Conservation (phyloP, 1,140 invertebrate species). For the Meloidogyne floridensis region DNA sequence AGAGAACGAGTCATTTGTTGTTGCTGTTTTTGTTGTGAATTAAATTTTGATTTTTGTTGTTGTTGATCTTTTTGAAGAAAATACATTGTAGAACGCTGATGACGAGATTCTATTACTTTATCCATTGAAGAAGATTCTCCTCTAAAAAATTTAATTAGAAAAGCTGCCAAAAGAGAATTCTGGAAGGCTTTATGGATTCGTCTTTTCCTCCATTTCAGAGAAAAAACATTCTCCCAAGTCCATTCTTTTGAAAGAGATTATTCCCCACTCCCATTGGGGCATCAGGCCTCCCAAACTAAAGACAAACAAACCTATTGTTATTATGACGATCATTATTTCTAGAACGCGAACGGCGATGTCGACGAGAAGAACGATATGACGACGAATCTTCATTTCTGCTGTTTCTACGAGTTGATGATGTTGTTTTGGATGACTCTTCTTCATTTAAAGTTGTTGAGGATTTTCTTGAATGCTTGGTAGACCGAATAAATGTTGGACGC, state of each 20-base stretch:
- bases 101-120: conserved; percentile 26
- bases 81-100: conserved; percentile 26
- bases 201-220: too few species aligned
- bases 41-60: conserved; percentile 10
- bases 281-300: too few species aligned
- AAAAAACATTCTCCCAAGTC: too few species aligned
- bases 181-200: too few species aligned
- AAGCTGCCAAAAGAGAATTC: too few species aligned
- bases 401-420: neutral
- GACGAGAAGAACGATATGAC: neutral
- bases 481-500: conserved; percentile 7
- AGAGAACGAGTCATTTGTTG: neutral
- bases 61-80: conserved; percentile 16
- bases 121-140: conserved; percentile 4
- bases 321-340: conserved; percentile 15
- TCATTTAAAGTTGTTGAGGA: neutral
- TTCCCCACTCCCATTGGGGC: too few species aligned
- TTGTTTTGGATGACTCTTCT: neutral
- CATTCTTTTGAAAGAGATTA: too few species aligned
- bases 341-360: conserved; percentile 17
- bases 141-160: neutral
- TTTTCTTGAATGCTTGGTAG: conserved; percentile 2
- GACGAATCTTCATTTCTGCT: conserved; percentile 12
- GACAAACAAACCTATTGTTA: too few species aligned
- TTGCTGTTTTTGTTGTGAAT: neutral